phyloP scores from a whole-genome alignment of 2,797 vertebrate genomes.

The Synanceia verrucosa region DNA sequence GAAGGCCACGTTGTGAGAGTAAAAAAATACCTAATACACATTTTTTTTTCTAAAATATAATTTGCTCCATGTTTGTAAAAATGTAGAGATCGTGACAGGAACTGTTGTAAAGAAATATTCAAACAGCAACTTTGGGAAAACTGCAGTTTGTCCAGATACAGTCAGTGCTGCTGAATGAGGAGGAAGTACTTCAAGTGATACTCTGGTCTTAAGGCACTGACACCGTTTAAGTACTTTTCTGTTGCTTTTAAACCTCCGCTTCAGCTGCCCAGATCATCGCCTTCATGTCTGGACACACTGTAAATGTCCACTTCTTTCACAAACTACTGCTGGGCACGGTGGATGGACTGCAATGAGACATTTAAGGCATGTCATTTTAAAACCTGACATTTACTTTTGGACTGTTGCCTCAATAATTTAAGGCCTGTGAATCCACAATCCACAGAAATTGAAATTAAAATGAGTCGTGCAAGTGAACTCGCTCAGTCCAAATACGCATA shows the following conservation, averaged over 20 bases:
- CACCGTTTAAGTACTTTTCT: slow-evolving; percentile 81
- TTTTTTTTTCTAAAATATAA: slow-evolving; percentile 64
- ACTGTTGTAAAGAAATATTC: slow-evolving; percentile 35
- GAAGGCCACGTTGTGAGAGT: slow-evolving; percentile 67
- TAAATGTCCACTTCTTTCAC: slow-evolving; percentile 30
- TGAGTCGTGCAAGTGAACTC: slow-evolving; percentile 1
- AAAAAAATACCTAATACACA: slow-evolving; percentile 52
- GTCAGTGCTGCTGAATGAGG: slow-evolving; percentile 39
- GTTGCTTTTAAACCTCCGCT: slow-evolving; percentile 53
- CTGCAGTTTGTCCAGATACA: slow-evolving; percentile 32
- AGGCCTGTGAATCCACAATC: slow-evolving; percentile 29
- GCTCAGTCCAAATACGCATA: slow-evolving; percentile 13
- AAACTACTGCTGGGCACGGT: slow-evolving; percentile 1
- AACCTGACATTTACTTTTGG: slow-evolving; percentile 48
- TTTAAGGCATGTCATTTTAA: slow-evolving; percentile 55
- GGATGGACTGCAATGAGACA: slow-evolving; percentile 17
- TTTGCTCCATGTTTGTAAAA: slow-evolving; percentile 46
- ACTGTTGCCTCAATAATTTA: slow-evolving; percentile 9
- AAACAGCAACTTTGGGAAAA: slow-evolving; percentile 26
- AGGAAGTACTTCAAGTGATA: slow-evolving; percentile 60
- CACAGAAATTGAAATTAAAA: slow-evolving; percentile 11
- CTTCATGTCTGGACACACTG: slow-evolving; percentile 30
- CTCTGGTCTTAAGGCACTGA: slow-evolving; percentile 81
- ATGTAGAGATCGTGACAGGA: slow-evolving; percentile 38
- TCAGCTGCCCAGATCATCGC: slow-evolving; percentile 27